Evolutionary conservation across 2,797 vertebrate species (phyloP), one percentile per base, ranked within the genome.

Genomic region (Gymnoscopelus microlampas): DNA sequence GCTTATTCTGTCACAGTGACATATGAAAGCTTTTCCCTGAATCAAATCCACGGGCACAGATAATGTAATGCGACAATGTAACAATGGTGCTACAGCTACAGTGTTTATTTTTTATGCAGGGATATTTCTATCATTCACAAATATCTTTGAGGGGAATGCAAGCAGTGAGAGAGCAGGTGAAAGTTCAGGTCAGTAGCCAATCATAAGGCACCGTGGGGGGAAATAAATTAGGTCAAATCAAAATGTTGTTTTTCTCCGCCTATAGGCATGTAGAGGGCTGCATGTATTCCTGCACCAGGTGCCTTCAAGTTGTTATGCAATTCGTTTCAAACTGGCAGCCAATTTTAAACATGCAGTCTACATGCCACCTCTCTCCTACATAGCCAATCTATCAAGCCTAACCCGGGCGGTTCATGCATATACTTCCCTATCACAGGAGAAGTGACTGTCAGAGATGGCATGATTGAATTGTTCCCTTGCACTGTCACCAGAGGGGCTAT

Each of bases 381-480:
- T 85, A 87, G 85, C 89, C 86, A 85, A 92, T 92, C 90, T 89
- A 92, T 94, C 93, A 94, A 87, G 87, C 75, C 87, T 85, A 91
- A 91, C 84, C 88, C 78, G 26, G 56, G 78, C 62, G 13, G 79
- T 87, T 85, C 77, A 78, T 80, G 88, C 85, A 78, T 85, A 88
- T 76, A 91, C 87, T 89, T 79, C 85, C 84, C 73, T 85, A 93
- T 92, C 89, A 90, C 89, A 89, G 19, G 85, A 78, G 83, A 78
- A 91, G 91, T 86, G 84, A 91, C 89, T 93, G 92, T 94, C 93
- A 94, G 87, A 93, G 91, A 94, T 93, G 90, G 86, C 86, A 81
- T 93, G 94, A 95, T 94, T 94, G 93, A 94, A 94, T 94, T 94
- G 93, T 95, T 95, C 93, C 89, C 90, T 88, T 89, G 92, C 91